Conservation (phyloP, 2,888 invertebrate genomes). For the Odontocolon sp. region DNA sequence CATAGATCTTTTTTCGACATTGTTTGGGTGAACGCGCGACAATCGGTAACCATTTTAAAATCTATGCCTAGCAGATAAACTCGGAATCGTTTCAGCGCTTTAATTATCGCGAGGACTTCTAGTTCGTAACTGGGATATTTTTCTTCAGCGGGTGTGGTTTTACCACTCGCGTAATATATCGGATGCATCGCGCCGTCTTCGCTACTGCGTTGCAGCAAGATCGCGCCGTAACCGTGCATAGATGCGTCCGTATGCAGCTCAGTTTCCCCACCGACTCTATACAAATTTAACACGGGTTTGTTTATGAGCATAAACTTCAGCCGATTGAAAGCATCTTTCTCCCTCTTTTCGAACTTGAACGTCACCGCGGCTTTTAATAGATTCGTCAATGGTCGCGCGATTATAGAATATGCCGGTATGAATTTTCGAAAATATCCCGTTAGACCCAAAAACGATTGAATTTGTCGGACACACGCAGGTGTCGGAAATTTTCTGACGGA, state of each 20-base stretch:
- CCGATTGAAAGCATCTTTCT: conserved; percentile 54
- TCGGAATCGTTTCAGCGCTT: conserved; percentile 58
- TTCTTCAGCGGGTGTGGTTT: conserved; percentile 57
- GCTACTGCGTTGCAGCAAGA: conserved; percentile 55
- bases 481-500: conserved; percentile 59
- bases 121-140: conserved; percentile 61
- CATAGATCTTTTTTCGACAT: conserved; percentile 27
- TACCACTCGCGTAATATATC: conserved; percentile 61
- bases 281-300: conserved; percentile 48
- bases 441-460: conserved; percentile 60
- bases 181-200: conserved; percentile 59
- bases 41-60: neutral
- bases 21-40: conserved; percentile 1
- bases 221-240: conserved; percentile 56
- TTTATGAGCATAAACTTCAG: conserved; percentile 43
- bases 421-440: conserved; percentile 63
- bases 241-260: conserved; percentile 31
- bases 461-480: conserved; percentile 36
- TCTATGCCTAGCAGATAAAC: conserved; percentile 59
- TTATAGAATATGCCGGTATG: conserved; percentile 49
- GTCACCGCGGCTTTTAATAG: conserved; percentile 30
- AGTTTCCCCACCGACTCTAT: conserved; percentile 40
- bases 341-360: conserved; percentile 43
- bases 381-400: conserved; percentile 57
- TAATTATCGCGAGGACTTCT: conserved; percentile 59